Evolutionary conservation across 2,888 invertebrate species (phyloP).

Genomic region (Sinodicranocentrus sp.): DNA sequence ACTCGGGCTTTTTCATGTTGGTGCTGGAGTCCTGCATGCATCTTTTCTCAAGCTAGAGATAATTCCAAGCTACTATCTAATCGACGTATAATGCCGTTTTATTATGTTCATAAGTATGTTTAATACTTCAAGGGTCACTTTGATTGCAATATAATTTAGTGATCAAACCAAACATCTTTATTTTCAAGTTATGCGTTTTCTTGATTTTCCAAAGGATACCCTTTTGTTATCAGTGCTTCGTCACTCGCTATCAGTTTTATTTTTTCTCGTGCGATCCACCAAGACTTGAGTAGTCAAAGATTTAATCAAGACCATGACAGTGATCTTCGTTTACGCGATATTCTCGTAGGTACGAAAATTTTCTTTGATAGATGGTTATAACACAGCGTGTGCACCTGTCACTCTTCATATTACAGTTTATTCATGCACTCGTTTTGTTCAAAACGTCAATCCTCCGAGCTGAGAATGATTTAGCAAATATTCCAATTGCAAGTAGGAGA

Average conservation of each 20-base stretch:
- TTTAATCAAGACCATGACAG: slow-evolving; percentile 45
- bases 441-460: slow-evolving; percentile 39
- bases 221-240: too few relatives aligned
- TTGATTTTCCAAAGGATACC: too few relatives aligned
- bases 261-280: too few relatives aligned
- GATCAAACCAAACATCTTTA: slow-evolving; percentile 54
- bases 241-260: too few relatives aligned
- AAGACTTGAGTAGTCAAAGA: too few relatives aligned
- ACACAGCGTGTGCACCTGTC: slow-evolving; percentile 66
- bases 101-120: slow-evolving; percentile 39
- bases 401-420: not conserved
- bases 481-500: not conserved
- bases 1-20: too few relatives aligned
- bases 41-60: not conserved
- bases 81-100: slow-evolving; percentile 28
- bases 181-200: slow-evolving; percentile 9
- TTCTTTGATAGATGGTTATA: slow-evolving; percentile 61
- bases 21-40: not conserved
- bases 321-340: slow-evolving; percentile 44
- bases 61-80: not conserved
- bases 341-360: slow-evolving; percentile 1
- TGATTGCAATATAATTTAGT: slow-evolving; percentile 50
- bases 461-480: slow-evolving; percentile 49
- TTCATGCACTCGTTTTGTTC: slow-evolving; percentile 22
- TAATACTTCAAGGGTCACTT: slow-evolving; percentile 42